phyloP scores from a whole-genome alignment of 2,113 vertebrate genomes.

The Brachyhypopomus gauderio region DNA sequence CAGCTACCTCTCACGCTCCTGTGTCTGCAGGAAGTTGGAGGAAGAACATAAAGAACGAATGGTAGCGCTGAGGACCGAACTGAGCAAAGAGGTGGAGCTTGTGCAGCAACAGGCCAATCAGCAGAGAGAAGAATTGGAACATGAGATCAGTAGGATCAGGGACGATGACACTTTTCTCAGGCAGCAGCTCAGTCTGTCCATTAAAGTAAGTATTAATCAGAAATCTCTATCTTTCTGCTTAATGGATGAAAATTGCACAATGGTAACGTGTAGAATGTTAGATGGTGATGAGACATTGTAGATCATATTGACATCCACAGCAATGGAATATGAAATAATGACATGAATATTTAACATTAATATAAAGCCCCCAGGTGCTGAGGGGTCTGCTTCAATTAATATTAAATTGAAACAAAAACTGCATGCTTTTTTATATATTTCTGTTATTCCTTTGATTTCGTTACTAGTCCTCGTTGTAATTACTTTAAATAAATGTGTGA shows the following conservation, averaged over 20 bases:
- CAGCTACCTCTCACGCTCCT: not conserved
- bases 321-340: too few species aligned
- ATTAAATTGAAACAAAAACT: too few species aligned
- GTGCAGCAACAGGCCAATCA: conserved; percentile 84
- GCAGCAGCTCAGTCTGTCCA: conserved; percentile 83
- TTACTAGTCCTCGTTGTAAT: not conserved
- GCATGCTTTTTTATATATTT: not conserved
- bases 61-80: conserved; percentile 73
- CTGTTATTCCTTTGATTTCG: not conserved
- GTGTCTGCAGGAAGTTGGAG: conserved; percentile 83
- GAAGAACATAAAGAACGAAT: conserved; percentile 88
- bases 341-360: too few species aligned
- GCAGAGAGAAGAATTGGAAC: conserved; percentile 83
- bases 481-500: not conserved
- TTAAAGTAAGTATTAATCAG: conserved; percentile 79
- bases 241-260: too few species aligned
- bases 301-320: not conserved
- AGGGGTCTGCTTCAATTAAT: too few species aligned
- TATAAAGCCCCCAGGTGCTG: too few species aligned
- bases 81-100: conserved; percentile 84
- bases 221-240: not conserved
- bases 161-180: conserved; percentile 83
- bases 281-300: too few species aligned
- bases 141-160: conserved; percentile 83
- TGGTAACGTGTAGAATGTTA: too few species aligned